Evolutionary conservation across 2,797 vertebrate species (phyloP).

Genomic region (Aulostomus chinensis): DNA sequence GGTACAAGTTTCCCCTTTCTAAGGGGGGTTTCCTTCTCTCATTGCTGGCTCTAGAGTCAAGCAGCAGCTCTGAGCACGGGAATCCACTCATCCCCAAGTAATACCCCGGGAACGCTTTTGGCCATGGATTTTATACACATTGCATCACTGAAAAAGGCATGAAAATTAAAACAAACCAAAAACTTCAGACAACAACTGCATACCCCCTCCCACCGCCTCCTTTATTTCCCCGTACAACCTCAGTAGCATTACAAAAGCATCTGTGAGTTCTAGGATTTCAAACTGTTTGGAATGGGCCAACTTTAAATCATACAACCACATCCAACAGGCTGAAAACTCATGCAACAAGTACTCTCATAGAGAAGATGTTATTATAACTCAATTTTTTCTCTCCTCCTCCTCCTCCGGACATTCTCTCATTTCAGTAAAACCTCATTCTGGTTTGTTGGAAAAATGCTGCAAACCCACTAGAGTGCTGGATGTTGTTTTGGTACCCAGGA

Average conservation of each 20-base stretch:
- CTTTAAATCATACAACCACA: too few relatives aligned
- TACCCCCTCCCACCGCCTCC: constrained; percentile 47
- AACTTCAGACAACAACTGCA: constrained; percentile 59
- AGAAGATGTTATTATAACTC: too few relatives aligned
- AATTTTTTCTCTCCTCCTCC: constrained; percentile 48
- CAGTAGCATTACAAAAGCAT: constrained; percentile 77
- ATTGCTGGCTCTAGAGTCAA: constrained; percentile 20
- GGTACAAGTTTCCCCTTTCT: constrained; percentile 13
- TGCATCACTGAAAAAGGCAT: constrained; percentile 70
- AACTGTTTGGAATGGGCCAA: constrained; percentile 61
- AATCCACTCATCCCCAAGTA: constrained; percentile 39
- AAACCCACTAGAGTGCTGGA: constrained; percentile 47
- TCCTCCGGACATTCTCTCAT: constrained; percentile 64
- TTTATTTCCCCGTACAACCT: constrained; percentile 66
- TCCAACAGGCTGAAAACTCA: too few relatives aligned
- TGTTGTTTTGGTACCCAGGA: constrained; percentile 51
- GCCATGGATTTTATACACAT: constrained; percentile 49
- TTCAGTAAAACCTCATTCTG: constrained; percentile 66
- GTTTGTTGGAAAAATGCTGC: constrained; percentile 56
- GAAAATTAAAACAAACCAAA: constrained; percentile 60
- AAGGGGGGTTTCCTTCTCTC: constrained; percentile 7
- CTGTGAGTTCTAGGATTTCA: constrained; percentile 69
- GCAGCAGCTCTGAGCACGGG: constrained; percentile 33
- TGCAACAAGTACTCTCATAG: too few relatives aligned
- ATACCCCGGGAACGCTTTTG: constrained; percentile 39